These are phyloP conservation scores for Rhinoraja longicauda DNA, from an alignment of 2,797 vertebrate genomes.

Conservation along the genomic window DNA sequence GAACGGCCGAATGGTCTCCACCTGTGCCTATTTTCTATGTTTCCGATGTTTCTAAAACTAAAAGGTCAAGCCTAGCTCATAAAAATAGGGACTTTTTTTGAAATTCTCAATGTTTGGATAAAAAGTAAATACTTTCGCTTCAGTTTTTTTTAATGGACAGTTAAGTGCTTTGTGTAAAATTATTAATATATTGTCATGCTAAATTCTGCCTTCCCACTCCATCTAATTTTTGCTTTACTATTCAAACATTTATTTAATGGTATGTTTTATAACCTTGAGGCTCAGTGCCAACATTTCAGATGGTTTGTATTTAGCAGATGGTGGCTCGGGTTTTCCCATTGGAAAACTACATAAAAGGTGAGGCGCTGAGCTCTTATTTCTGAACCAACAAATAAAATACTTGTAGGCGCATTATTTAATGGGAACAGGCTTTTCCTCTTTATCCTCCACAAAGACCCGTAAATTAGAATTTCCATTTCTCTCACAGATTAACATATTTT, in stretches of 20 bases:
- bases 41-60: no score
- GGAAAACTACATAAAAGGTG: constrained; percentile 24
- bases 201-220: background rate
- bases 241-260: constrained; percentile 32
- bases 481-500: background rate
- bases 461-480: constrained; percentile 9
- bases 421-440: constrained; percentile 7
- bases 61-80: background rate
- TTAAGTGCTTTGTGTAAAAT: background rate
- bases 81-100: background rate
- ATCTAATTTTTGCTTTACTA: background rate
- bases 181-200: no score
- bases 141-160: background rate
- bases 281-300: background rate
- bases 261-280: constrained; percentile 16
- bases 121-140: background rate
- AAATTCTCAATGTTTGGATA: background rate
- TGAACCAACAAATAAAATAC: constrained; percentile 2
- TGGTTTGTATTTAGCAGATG: constrained; percentile 31
- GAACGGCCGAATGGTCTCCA: no score
- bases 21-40: no score
- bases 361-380: background rate
- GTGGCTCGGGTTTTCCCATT: background rate
- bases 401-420: constrained; percentile 27
- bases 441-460: background rate